phyloP scores from a whole-genome alignment of 2,888 invertebrate genomes.

The Polydrusus cervinus region DNA sequence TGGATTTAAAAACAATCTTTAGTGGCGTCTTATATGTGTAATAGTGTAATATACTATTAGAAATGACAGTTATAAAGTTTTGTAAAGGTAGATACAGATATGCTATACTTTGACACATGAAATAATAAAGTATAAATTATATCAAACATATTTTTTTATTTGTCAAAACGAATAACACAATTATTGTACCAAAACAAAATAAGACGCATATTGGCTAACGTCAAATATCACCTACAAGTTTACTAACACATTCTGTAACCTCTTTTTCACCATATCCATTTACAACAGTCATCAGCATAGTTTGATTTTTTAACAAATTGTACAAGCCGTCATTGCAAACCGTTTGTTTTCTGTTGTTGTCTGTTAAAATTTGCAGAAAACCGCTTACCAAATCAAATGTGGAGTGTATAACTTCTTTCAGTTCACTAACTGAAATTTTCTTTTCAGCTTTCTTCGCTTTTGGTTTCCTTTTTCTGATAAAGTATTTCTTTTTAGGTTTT shows the following conservation, averaged over 20 bases:
- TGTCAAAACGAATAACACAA: slow-evolving; percentile 9
- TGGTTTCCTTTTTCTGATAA: slow-evolving; percentile 53
- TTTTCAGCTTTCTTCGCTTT: slow-evolving; percentile 52
- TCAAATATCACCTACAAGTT: slow-evolving; percentile 17
- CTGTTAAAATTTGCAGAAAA: slow-evolving; percentile 35
- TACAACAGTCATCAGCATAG: slow-evolving; percentile 53
- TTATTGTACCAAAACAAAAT: background rate
- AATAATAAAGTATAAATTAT: background rate
- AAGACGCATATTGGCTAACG: background rate
- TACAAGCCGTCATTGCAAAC: slow-evolving; percentile 38
- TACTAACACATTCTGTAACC: slow-evolving; percentile 17
- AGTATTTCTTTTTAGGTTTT: slow-evolving; percentile 56
- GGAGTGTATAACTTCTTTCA: slow-evolving; percentile 59
- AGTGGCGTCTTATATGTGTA: no score
- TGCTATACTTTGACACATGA: no score
- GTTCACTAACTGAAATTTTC: slow-evolving; percentile 57
- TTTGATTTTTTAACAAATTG: slow-evolving; percentile 55
- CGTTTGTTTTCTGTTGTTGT: slow-evolving; percentile 8
- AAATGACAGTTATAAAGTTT: no score
- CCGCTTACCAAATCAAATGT: slow-evolving; percentile 59
- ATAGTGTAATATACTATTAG: no score
- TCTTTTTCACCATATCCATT: slow-evolving; percentile 54
- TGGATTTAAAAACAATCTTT: no score
- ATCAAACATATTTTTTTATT: slow-evolving; percentile 7
- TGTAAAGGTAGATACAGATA: no score